Evolutionary conservation across 2,888 invertebrate genomes (phyloP).

Genomic region (Drosophila atroscutellata): DNA sequence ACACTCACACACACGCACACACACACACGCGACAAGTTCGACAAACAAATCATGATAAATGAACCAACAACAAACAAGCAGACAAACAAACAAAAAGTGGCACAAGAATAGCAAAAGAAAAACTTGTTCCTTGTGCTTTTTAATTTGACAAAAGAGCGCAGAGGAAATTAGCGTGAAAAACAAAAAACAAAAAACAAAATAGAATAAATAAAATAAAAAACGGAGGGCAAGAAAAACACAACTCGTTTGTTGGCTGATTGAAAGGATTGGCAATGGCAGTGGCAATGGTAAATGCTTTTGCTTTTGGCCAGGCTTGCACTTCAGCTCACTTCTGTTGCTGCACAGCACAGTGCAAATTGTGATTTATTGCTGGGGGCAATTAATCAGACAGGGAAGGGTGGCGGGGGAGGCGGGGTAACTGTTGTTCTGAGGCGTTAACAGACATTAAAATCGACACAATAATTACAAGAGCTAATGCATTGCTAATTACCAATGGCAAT

Average conservation of each 20-base stretch:
- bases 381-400: neutral
- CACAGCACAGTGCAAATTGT: slow-evolving; percentile 24
- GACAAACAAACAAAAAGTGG: slow-evolving; percentile 64
- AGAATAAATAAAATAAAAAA: neutral
- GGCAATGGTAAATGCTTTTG: neutral
- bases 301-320: neutral
- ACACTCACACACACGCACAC: slow-evolving; percentile 19
- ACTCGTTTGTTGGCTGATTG: slow-evolving; percentile 62
- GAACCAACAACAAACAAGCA: slow-evolving; percentile 74
- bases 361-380: slow-evolving; percentile 7
- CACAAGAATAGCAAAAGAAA: slow-evolving; percentile 41
- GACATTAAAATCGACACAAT: slow-evolving; percentile 49
- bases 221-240: slow-evolving; percentile 59
- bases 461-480: slow-evolving; percentile 74
- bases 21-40: slow-evolving; percentile 59
- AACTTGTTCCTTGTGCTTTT: slow-evolving; percentile 69
- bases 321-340: neutral
- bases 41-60: slow-evolving; percentile 82
- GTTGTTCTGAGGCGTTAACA: slow-evolving; percentile 29
- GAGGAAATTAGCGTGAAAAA: slow-evolving; percentile 73
- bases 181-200: slow-evolving; percentile 7
- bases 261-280: slow-evolving; percentile 20
- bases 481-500: slow-evolving; percentile 55
- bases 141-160: slow-evolving; percentile 74
- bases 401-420: neutral